Evolutionary conservation across 2,888 invertebrate genomes (phyloP).

Genomic region (Sesamia inferens): DNA sequence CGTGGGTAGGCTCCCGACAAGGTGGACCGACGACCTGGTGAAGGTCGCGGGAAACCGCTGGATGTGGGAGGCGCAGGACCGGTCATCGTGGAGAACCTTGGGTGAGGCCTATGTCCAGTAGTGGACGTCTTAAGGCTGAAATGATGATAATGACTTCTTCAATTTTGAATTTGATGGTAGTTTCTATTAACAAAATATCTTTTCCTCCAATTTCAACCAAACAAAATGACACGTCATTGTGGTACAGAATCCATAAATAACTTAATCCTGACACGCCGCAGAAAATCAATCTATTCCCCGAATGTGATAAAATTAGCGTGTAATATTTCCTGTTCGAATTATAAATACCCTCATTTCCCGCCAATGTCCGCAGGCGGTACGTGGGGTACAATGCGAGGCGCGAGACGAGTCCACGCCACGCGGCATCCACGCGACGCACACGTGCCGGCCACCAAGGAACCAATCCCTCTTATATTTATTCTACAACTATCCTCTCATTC

Average conservation of each 20-base stretch:
- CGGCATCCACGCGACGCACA: constrained; percentile 75
- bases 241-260: constrained; percentile 70
- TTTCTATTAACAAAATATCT: too few relatives aligned
- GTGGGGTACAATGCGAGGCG: constrained; percentile 53
- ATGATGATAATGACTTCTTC: not conserved
- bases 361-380: constrained; percentile 70
- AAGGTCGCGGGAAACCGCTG: too few relatives aligned
- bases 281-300: constrained; percentile 85
- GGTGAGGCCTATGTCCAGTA: too few relatives aligned
- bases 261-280: constrained; percentile 76
- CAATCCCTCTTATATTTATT: constrained; percentile 82
- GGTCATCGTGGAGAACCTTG: too few relatives aligned
- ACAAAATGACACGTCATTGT: constrained; percentile 64
- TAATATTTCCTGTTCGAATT: constrained; percentile 88
- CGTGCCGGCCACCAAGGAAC: constrained; percentile 68
- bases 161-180: too few relatives aligned
- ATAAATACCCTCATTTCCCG: constrained; percentile 82
- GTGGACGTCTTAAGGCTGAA: too few relatives aligned
- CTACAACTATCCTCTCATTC: constrained; percentile 85
- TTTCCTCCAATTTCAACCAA: not conserved
- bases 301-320: constrained; percentile 89
- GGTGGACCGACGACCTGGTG: too few relatives aligned
- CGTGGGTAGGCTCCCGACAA: too few relatives aligned
- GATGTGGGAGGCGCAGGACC: too few relatives aligned
- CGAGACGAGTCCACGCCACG: constrained; percentile 72